Evolutionary conservation across 1,140 invertebrate species (phyloP).

Genomic region (Triops longicaudatus): DNA sequence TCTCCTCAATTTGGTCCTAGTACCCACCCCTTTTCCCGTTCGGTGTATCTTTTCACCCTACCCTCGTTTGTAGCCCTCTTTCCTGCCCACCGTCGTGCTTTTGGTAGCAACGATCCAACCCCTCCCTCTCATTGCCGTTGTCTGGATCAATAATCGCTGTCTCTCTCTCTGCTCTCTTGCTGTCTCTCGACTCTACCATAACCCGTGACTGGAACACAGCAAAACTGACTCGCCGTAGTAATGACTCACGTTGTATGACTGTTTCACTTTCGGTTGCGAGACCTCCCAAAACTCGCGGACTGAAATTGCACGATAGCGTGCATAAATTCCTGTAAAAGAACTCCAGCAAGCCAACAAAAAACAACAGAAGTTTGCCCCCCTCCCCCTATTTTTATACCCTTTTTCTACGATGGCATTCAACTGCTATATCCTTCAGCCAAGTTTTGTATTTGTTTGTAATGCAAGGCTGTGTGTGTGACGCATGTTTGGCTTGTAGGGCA

Average conservation of each 20-base stretch:
- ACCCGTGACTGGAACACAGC: not conserved
- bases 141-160: conserved; percentile 4
- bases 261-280: not conserved
- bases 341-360: not conserved
- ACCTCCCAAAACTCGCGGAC: not conserved
- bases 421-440: not conserved
- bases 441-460: not conserved
- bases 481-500: not conserved
- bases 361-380: not conserved
- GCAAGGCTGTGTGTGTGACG: not conserved
- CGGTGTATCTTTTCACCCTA: not conserved
- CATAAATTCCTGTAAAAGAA: not conserved
- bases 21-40: not conserved
- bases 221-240: not conserved
- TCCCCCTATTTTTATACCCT: not conserved
- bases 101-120: not conserved
- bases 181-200: not conserved
- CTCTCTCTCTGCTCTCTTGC: not conserved
- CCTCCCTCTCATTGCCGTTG: conserved; percentile 9
- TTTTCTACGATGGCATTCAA: not conserved
- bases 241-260: conserved; percentile 1
- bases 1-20: not conserved
- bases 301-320: not conserved
- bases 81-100: not conserved
- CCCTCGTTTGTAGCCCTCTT: not conserved